Base-by-base conservation (phyloP, 2,113 vertebrate species). In the Cyphomyrus plagiostoma region DNA sequence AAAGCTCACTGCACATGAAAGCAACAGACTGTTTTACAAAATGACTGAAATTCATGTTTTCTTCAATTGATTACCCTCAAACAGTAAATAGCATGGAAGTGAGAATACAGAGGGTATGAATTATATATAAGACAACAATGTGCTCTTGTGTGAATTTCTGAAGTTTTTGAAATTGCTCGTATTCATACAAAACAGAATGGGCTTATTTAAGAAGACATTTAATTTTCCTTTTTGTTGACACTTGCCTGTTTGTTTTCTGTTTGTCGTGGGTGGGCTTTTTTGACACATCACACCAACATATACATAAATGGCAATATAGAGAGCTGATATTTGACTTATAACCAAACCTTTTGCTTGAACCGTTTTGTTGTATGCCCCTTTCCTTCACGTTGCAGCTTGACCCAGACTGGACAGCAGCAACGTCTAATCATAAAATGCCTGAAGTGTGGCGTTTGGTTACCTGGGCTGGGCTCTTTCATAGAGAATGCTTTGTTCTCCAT, bases 401-500 rank as follows among this genome's bases (percentile, higher is more conserved):
- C 62, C 62, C 30, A 70, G n/a, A 30, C 62, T 70, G 62, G 3
- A 70, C 62, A 70, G 62, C 62, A 30, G n/a, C 62, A 30, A 30
- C 17, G 11, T 80, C 74, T 80, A 1, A 80, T 42, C 74, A 77
- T 70, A 11, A 70, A 70, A 70, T 70, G 62, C 3, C 62, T 70
- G 4, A 45, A 53, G 56, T 3, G 19, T 1, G 11, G 9, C 39
- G 10, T 26, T 11, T 52, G 89, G 94, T 21, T 94, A 99, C 98
- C 97, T 83, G 96, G 91, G 89, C 92, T 94, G 0, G 97, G 96
- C 82, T 99, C 98, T 0, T 99, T 98, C 98, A 99, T 96, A 9
- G 97, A 97, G 93, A 99, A 99, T 0, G 97, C 97, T 92, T 98
- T 98, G 92, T 99, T 99, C 89, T 99, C 98, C 95, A 99, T 94